Evolutionary conservation across 2,797 vertebrate species (phyloP).

Genomic region (Netta rufina): DNA sequence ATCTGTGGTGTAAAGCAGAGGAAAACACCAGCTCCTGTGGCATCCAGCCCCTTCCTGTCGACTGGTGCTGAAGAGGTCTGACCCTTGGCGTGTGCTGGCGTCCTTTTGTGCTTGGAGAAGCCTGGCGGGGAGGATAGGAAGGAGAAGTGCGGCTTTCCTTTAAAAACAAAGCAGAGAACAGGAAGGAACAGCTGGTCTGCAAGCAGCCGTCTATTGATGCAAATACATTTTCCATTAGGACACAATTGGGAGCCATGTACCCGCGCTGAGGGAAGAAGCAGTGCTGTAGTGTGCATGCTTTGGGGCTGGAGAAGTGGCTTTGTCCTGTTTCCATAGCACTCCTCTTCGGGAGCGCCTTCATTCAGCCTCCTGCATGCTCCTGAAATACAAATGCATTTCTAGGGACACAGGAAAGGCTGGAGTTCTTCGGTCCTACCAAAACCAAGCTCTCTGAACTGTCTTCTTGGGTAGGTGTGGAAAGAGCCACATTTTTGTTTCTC

Average conservation of each 20-base stretch:
- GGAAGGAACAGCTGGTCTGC: constrained; percentile 45
- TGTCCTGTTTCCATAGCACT: neutral
- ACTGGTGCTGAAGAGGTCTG: neutral
- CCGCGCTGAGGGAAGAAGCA: neutral
- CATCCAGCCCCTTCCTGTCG: constrained; percentile 3
- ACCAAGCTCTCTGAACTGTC: neutral
- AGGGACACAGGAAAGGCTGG: neutral
- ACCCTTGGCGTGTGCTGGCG: neutral
- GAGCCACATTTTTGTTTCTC: neutral
- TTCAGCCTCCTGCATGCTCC: neutral
- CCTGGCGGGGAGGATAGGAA: constrained; percentile 2
- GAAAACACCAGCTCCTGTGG: neutral
- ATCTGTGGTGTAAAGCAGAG: neutral
- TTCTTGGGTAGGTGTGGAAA: neutral
- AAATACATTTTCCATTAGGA: constrained; percentile 23
- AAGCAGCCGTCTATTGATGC: constrained; percentile 25
- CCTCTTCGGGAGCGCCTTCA: neutral
- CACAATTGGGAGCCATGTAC: neutral
- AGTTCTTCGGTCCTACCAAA: neutral
- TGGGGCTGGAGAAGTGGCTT: neutral
- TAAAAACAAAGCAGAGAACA: constrained; percentile 28
- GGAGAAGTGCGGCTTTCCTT: neutral
- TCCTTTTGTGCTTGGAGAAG: constrained; percentile 3
- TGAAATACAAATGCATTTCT: neutral
- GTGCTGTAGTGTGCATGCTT: neutral